Evolutionary conservation across 2,113 vertebrate species (phyloP).

Genomic region (Archocentrus centrarchus): DNA sequence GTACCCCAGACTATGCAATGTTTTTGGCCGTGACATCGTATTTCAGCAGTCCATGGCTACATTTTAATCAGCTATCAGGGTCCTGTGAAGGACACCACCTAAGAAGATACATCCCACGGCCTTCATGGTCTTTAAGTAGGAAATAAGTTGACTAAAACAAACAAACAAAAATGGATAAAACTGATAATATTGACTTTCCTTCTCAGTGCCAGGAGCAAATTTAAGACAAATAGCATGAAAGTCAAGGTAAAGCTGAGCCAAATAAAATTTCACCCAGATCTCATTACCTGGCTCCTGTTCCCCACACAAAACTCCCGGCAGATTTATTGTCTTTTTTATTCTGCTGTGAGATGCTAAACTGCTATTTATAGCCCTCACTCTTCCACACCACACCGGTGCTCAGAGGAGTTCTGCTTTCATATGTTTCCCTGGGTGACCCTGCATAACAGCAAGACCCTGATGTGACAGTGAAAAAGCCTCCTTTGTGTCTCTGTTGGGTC

Average conservation of each 20-base stretch:
- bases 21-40: not conserved
- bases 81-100: not conserved
- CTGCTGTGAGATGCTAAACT: constrained; percentile 2
- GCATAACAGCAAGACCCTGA: not conserved
- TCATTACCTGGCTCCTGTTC: not conserved
- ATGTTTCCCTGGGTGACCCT: not conserved
- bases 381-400: constrained; percentile 6
- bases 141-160: not conserved
- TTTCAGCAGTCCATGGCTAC: constrained; percentile 5
- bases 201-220: not conserved
- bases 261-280: constrained; percentile 5
- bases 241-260: constrained; percentile 4
- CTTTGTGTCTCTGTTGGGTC: constrained; percentile 2
- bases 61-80: not conserved
- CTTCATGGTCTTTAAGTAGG: not conserved
- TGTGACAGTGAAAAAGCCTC: not conserved
- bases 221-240: not conserved
- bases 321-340: constrained; percentile 10
- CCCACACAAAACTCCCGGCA: not conserved
- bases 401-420: not conserved
- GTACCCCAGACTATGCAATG: not conserved
- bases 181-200: not conserved
- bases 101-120: not conserved
- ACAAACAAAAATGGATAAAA: not conserved
- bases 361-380: constrained; percentile 25